phyloP scores from a whole-genome alignment of 2,797 vertebrate species.

The Enteromius afrohamiltoni region DNA sequence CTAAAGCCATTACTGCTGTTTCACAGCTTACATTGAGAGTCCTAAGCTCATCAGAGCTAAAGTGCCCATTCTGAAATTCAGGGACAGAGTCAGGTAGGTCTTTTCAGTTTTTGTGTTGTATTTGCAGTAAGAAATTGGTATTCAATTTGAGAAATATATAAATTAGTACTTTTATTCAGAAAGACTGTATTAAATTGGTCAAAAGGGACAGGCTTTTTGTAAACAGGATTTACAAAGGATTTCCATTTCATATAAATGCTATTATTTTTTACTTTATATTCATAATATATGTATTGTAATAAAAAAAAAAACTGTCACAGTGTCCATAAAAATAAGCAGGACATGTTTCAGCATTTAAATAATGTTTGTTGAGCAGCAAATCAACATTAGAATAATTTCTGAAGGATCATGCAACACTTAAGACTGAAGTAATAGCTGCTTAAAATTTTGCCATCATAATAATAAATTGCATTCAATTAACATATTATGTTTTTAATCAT shows the following conservation, averaged over 20 bases:
- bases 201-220: neutral
- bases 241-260: neutral
- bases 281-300: neutral
- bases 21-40: conserved; percentile 83
- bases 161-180: neutral
- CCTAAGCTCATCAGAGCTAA: conserved; percentile 93
- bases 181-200: neutral
- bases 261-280: neutral
- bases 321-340: neutral
- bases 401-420: neutral
- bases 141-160: neutral
- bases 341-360: neutral
- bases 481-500: neutral
- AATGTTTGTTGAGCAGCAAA: too few relatives aligned
- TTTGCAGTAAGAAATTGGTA: neutral
- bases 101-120: neutral
- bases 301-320: neutral
- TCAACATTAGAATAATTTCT: neutral
- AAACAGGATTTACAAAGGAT: neutral
- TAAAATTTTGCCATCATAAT: neutral
- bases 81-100: conserved; percentile 90
- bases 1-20: conserved; percentile 40
- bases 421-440: neutral
- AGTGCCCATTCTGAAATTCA: conserved; percentile 98
- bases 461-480: neutral